Base-by-base conservation (phyloP, 2,113 vertebrate species). In the Pheucticus melanocephalus region DNA sequence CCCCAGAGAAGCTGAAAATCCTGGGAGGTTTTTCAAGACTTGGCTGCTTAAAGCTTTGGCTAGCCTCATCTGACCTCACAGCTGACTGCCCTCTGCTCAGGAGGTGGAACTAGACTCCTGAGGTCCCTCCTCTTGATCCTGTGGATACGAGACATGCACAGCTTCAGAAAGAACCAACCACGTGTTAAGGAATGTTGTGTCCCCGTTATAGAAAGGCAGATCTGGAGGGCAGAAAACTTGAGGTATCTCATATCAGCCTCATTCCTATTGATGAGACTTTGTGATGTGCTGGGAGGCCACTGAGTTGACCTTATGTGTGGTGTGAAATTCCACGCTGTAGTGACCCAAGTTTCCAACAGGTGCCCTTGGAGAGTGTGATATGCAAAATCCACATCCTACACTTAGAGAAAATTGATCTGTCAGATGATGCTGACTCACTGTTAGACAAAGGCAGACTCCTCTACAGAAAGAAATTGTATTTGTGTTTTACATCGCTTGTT, bases 271-370 rank as follows among this genome's bases (percentile, higher is more conserved):
- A 90, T 93, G 79, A 88, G 75, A 76, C 42, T 79, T 86, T 48
- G 81, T 53, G 77, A 53, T 86, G 69, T 83, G 44, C 40, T 57
- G 70, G 25, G 47, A 83, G 73, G 73, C 57, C 48, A 4, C 6
- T 10, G 70, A 53, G 73, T 33, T 86, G 77, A 44, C 82, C 73
- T 87, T 47, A 10, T 0, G 9, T n/a, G 16, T 24, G 59, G 94
- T 96, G 91, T 96, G 96, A 96, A 97, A 97, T 95, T 97, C 91
- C 89, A 94, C 8, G 35, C 95, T 85, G 66, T 28, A 64, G 79
- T 1, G 45, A 90, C 90, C 85, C 75, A 86, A 90, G 92, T 93
- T 97, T 95, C 95, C 94, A 96, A 92, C 66, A 94, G 84, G 84
- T 94, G 91, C 94, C 94, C 91, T 88, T 82, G 63, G 70, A 90